Evolutionary conservation across 2,888 invertebrate species (phyloP).

Genomic region (Schizaphis graminum): DNA sequence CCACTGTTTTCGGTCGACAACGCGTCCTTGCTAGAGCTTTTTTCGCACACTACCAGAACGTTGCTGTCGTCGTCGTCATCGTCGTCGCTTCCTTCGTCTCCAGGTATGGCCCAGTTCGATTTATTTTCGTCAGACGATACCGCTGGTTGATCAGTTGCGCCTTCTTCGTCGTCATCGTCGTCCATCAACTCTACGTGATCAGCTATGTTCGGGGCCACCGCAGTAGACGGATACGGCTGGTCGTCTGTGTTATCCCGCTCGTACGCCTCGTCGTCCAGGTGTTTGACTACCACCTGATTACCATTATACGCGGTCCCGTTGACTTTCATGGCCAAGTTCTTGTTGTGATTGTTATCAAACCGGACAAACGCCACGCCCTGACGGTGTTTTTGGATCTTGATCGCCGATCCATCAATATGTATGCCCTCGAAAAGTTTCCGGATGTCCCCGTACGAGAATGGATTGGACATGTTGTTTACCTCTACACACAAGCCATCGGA

Average conservation of each 20-base stretch:
- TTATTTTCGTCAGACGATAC: not conserved
- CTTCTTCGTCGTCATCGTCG: slow-evolving; percentile 35
- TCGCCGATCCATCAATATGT: slow-evolving; percentile 64
- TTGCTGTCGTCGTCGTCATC: not conserved
- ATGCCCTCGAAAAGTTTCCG: slow-evolving; percentile 85
- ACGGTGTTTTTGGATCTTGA: slow-evolving; percentile 74
- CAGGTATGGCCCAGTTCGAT: not conserved
- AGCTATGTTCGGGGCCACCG: not conserved
- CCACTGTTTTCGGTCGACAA: not conserved
- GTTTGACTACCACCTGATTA: slow-evolving; percentile 78
- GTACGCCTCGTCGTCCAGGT: slow-evolving; percentile 81
- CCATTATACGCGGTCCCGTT: slow-evolving; percentile 79
- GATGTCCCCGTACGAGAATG: slow-evolving; percentile 84
- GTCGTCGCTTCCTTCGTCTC: not conserved
- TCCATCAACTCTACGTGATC: slow-evolving; percentile 45
- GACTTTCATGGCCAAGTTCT: slow-evolving; percentile 78
- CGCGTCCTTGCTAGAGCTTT: not conserved
- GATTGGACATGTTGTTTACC: slow-evolving; percentile 80
- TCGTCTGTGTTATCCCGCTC: slow-evolving; percentile 72
- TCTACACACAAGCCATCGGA: slow-evolving; percentile 77
- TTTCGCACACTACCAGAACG: slow-evolving; percentile 25
- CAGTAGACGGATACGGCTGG: slow-evolving; percentile 70
- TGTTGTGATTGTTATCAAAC: slow-evolving; percentile 80
- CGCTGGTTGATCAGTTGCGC: not conserved
- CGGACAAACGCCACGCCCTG: slow-evolving; percentile 85